A percentile compares a stretch with the other conserved stretches of the same genome.
Conservation (phyloP, 2,888 invertebrate genomes). For the Megalurothrips usitatus region DNA sequence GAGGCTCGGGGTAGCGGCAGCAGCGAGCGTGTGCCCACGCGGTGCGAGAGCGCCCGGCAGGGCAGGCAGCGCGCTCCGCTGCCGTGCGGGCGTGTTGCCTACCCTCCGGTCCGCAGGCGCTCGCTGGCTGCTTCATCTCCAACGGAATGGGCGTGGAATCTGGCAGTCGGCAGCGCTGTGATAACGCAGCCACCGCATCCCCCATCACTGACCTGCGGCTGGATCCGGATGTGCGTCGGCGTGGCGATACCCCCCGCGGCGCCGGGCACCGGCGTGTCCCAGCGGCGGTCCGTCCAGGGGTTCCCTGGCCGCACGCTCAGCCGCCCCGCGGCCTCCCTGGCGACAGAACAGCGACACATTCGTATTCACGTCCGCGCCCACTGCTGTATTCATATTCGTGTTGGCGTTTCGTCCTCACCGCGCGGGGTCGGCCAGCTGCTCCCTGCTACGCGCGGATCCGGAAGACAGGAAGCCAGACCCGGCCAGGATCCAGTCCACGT, state of each 20-base stretch:
- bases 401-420: not conserved
- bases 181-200: too few species aligned
- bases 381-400: not conserved
- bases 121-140: too few species aligned
- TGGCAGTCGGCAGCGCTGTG: too few species aligned
- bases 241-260: constrained; percentile 11
- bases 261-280: constrained; percentile 28
- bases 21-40: too few species aligned
- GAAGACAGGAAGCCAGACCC: constrained; percentile 58
- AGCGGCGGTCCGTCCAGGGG: constrained; percentile 34
- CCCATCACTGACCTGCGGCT: too few species aligned
- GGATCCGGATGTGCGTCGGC: not conserved
- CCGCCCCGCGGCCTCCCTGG: not conserved
- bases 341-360: not conserved
- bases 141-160: too few species aligned
- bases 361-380: not conserved
- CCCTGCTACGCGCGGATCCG: constrained; percentile 45
- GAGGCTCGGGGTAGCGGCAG: too few species aligned
- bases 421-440: constrained; percentile 37
- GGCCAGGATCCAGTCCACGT: constrained; percentile 71
- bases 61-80: too few species aligned
- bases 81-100: too few species aligned
- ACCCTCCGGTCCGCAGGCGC: too few species aligned
- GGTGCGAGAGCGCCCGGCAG: too few species aligned
- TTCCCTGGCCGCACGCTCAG: constrained; percentile 28